Conservation (phyloP, 2,797 vertebrate species). For the Halcyon chelicuti region DNA sequence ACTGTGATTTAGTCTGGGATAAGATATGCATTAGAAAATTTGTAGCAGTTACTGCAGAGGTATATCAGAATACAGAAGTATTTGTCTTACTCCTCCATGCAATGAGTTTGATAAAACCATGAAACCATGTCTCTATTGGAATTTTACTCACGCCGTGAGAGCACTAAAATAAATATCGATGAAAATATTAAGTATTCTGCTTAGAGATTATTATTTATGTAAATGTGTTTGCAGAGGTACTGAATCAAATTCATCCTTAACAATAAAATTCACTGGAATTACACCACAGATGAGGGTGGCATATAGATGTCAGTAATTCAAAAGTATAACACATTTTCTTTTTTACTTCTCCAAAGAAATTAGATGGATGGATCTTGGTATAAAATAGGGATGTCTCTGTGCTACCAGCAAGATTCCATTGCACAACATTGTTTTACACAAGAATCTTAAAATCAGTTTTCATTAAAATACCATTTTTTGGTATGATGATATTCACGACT, state of each 20-base stretch:
- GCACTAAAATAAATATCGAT: not conserved
- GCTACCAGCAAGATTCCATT: not conserved
- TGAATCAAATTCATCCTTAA: not conserved
- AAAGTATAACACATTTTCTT: not conserved
- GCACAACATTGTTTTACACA: not conserved
- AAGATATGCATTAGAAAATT: not conserved
- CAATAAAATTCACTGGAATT: not conserved
- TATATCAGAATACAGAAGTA: not conserved
- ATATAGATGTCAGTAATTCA: not conserved
- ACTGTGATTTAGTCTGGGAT: not conserved
- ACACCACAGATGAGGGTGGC: not conserved
- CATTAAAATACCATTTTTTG: not conserved
- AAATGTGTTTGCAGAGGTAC: not conserved
- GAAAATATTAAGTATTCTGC: not conserved
- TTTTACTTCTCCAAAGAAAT: not conserved
- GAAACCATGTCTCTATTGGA: not conserved
- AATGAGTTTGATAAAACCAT: not conserved
- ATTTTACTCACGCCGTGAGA: not conserved
- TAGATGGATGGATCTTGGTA: no score
- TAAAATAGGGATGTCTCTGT: not conserved
- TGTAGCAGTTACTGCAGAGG: not conserved
- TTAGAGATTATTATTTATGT: not conserved
- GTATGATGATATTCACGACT: not conserved
- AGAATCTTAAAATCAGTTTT: not conserved
- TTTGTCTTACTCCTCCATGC: not conserved